Base-by-base conservation (phyloP, 2,888 invertebrate species). In the Diplazon laetatorius region DNA sequence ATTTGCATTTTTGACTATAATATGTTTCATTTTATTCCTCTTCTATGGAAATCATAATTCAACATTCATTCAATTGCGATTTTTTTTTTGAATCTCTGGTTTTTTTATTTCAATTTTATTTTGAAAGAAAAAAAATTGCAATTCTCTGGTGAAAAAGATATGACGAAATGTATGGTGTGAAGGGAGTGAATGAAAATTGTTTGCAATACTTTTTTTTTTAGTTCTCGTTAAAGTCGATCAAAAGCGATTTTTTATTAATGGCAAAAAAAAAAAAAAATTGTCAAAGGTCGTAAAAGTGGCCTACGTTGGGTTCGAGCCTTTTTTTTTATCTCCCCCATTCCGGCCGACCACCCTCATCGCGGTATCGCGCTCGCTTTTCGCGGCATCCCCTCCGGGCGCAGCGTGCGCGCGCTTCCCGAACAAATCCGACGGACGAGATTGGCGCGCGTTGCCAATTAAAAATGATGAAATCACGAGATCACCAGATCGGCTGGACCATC, bases 361-460 rank as follows among this genome's bases (percentile, higher is more conserved):
- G 65, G 18, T 82, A 83, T 86, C 81, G 80, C 77, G 50, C 82
- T 78, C 77, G 79, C 80, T 65, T 83, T 83, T 74, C 81, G 44
- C 46, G 46, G 70, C 75, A 82, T 79, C 68, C 77, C 78, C 65
- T 57, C 62, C 65, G 59, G 62, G 14, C 52, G 46, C 68, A 46
- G 37, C 77, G 68, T 70, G 65, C 68, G 74, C 65, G 72, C 74
- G 48, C 35, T 76, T 57, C 73, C 35, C 85, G 87, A 89, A 88
- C 85, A 89, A 30, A 89, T 87, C 88, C 85, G 86, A 86, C 86
- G 82, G 87, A 87, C 85, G 82, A 84, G 87, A 87, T 88, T 87
- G 87, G 85, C 87, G 86, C 85, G 83, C 85, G 87, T 87, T 87
- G 89, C 88, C 89, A 89, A 89, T 89, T 89, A 89, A 89, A 89